These are phyloP conservation scores for Leiothrix lutea DNA, from an alignment of 2,113 vertebrate genomes.

Conservation along the genomic window DNA sequence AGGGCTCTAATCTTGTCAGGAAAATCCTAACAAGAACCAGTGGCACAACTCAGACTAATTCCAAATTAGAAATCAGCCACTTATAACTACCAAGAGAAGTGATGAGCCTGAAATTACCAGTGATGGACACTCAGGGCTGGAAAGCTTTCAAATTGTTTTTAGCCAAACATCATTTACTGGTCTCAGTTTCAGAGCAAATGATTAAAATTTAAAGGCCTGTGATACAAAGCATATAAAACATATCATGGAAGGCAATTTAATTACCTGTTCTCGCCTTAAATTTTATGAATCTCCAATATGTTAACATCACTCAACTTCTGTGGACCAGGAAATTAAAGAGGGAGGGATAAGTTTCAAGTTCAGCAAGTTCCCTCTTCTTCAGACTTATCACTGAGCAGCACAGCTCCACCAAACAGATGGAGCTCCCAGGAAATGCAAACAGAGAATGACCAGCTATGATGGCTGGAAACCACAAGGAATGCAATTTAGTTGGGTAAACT, in stretches of 20 bases:
- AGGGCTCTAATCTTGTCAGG: constrained; percentile 65
- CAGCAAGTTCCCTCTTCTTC: not conserved
- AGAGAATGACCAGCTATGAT: fast-evolving
- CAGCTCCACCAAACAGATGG: not conserved
- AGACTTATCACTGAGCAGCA: not conserved
- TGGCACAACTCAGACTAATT: constrained; percentile 28
- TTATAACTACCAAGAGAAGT: constrained; percentile 2
- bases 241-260: constrained; percentile 33
- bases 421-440: not conserved
- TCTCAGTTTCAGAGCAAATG: constrained; percentile 33
- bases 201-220: constrained; percentile 45
- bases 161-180: constrained; percentile 41
- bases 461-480: not conserved
- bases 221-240: constrained; percentile 39
- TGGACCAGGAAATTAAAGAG: not conserved
- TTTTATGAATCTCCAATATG: constrained; percentile 45
- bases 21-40: constrained; percentile 57
- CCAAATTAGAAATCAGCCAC: constrained; percentile 34
- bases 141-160: constrained; percentile 47
- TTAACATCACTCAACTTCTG: constrained; percentile 20
- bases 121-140: constrained; percentile 17
- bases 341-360: not conserved
- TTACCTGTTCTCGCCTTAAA: constrained; percentile 28
- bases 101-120: constrained; percentile 26
- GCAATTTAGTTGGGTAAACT: not conserved